phyloP scores from a whole-genome alignment of 2,113 vertebrate species.

The Pygoscelis adeliae region DNA sequence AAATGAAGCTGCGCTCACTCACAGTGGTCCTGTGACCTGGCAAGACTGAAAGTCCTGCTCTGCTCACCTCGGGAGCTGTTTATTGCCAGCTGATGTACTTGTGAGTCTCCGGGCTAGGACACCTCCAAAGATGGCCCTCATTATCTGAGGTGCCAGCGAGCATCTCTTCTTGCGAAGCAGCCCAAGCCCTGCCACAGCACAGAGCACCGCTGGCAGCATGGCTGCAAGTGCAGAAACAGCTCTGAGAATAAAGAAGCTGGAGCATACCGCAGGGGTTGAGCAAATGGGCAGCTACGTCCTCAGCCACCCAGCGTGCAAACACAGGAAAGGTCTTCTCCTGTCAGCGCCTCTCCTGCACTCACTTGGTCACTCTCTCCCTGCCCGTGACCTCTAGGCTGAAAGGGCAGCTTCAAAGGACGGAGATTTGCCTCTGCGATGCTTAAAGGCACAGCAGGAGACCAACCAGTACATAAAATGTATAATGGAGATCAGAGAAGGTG shows the following conservation, averaged over 20 bases:
- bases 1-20: neutral
- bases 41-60: rapidly evolving
- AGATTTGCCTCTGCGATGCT: neutral
- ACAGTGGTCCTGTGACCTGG: neutral
- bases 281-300: rapidly evolving
- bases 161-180: neutral
- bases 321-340: neutral
- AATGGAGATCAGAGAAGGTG: rapidly evolving
- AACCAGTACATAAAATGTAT: rapidly evolving
- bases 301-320: neutral
- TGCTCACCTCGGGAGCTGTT: rapidly evolving
- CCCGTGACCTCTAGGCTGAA: no score
- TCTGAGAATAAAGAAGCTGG: neutral
- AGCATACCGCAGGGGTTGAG: neutral
- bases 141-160: neutral
- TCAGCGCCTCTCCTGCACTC: no score
- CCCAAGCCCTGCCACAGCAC: neutral
- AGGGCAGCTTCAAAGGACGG: neutral
- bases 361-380: no score
- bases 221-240: neutral
- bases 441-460: neutral
- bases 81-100: rapidly evolving
- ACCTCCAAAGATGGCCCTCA: neutral
- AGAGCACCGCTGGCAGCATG: neutral
- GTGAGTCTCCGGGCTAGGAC: neutral